Evolutionary conservation across 2,113 vertebrate genomes (phyloP).

Genomic region (Hipposideros armiger): DNA sequence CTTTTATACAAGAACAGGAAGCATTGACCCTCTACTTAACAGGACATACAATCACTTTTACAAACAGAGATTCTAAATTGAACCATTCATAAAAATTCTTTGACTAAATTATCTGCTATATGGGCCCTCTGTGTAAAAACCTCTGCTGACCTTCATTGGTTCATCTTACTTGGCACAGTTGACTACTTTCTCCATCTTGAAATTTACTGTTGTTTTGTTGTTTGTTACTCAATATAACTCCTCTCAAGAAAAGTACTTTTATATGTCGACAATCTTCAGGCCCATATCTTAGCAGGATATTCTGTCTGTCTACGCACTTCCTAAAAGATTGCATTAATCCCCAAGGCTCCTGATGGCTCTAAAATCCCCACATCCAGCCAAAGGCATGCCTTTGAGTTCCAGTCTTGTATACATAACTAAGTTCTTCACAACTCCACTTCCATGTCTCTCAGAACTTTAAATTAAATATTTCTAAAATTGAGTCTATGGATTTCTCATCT

Average conservation of each 20-base stretch:
- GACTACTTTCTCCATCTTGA: constrained; percentile 11
- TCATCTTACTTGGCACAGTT: neutral
- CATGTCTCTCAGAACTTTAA: neutral
- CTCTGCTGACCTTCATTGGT: neutral
- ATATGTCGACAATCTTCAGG: neutral
- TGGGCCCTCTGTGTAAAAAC: neutral
- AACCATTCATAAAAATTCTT: neutral
- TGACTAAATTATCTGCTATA: neutral
- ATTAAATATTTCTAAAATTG: neutral
- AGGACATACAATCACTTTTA: neutral
- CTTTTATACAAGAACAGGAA: neutral
- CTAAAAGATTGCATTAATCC: constrained; percentile 23
- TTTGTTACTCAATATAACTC: neutral
- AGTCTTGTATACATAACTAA: neutral
- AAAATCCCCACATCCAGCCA: neutral
- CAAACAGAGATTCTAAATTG: neutral
- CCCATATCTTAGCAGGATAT: neutral
- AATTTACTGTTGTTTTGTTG: neutral
- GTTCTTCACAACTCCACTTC: neutral
- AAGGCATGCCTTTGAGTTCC: neutral
- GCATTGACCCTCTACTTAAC: neutral
- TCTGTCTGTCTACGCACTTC: neutral
- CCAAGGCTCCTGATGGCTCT: neutral
- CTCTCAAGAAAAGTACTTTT: neutral
- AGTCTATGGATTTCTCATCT: neutral